Evolutionary conservation across 2,888 invertebrate species (phyloP), one percentile per base, ranked within the genome.

Genomic region (Julus scanicus): DNA sequence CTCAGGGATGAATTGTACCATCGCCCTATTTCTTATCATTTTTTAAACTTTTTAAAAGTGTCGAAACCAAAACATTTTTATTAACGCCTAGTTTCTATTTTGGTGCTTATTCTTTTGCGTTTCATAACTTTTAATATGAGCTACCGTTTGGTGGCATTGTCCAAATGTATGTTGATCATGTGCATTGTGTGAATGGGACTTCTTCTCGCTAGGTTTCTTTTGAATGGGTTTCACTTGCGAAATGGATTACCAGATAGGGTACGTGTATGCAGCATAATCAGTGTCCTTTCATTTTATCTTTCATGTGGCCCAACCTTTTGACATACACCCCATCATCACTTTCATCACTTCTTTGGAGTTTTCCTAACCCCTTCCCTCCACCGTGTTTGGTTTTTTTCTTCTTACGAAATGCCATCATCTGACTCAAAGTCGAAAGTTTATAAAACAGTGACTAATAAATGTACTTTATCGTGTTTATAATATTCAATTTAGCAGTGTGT

Each of bases 391-490:
- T 44, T 44, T 44, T 44, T 20, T 20, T 63, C 29, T 63, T 63
- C 20, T 63, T n/a, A 63, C n/a, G 20, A 63, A 63, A 63, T 63
- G 63, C n/a, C 63, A 63, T 63, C 63, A 63, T 63, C 63, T 63
- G 63, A 63, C 63, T 20, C 63, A 20, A 63, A 63, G 63, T 63
- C 20, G 5, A 63, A 63, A 84, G 39, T 84, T 84, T 84, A 48
- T 84, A 84, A 44, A 84, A 44, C 84, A 20, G n/a, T 84, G 84
- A 84, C 84, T 84, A 84, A 84, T 84, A 84, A 84, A 84, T 84
- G 84, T 84, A 48, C 84, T 84, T 84, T 84, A 84, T 84, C 44
- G 84, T 84, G 84, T 84, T 84, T 84, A 84, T 84, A 84, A 84
- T 84, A 63, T 20, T 20, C 63, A 63, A 8, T 63, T 63, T 63